Percentiles rank a stretch among this genome's conserved stretches.
These are phyloP conservation scores for Antechinus flavipes DNA, from an alignment of 2,113 vertebrate genomes.

Conservation along the genomic window DNA sequence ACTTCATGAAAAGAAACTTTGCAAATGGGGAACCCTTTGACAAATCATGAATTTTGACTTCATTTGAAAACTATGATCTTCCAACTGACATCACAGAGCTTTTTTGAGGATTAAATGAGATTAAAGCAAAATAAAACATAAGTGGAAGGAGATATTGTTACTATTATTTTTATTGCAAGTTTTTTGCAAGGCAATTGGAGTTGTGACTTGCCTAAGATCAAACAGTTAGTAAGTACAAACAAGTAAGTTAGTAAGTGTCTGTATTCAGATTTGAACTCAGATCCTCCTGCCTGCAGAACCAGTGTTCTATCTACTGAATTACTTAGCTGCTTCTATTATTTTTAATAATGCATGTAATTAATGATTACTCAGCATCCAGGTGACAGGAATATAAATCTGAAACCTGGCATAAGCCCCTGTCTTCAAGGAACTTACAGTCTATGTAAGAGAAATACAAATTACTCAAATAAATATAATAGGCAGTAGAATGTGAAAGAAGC, in stretches of 20 bases:
- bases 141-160: background rate
- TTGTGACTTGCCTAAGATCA: too few relatives aligned
- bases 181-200: too few relatives aligned
- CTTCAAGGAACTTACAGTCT: background rate
- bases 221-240: too few relatives aligned
- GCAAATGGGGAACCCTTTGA: background rate
- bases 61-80: background rate
- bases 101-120: background rate
- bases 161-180: too few relatives aligned
- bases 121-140: background rate
- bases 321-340: background rate
- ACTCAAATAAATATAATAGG: background rate
- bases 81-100: background rate
- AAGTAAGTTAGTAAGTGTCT: too few relatives aligned
- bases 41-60: background rate
- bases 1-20: background rate
- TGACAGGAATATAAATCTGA: background rate
- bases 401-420: background rate
- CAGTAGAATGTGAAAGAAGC: background rate
- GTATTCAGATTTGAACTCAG: too few relatives aligned
- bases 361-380: background rate
- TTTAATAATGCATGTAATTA: background rate
- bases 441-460: background rate
- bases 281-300: too few relatives aligned
- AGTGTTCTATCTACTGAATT: too few relatives aligned